Conservation (phyloP, 2,888 invertebrate genomes). For the Cerceris rybyensis region DNA sequence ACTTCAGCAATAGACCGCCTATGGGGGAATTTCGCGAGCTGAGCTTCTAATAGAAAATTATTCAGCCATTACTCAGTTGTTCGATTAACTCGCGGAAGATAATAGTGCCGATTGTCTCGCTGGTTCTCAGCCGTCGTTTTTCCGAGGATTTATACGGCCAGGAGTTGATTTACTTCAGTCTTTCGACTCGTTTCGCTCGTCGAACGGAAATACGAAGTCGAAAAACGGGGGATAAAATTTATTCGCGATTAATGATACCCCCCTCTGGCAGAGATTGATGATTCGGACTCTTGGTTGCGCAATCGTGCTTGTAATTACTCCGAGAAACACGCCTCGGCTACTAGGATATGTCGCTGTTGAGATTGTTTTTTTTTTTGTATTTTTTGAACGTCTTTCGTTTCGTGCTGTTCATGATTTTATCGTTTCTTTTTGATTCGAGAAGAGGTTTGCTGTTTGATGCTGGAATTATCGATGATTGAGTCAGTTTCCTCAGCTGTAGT, state of each 20-base stretch:
- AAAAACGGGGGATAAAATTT: slow-evolving; percentile 37
- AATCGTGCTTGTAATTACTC: slow-evolving; percentile 39
- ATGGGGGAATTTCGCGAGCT: too few relatives aligned
- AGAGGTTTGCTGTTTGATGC: too few relatives aligned
- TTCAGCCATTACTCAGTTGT: slow-evolving; percentile 59
- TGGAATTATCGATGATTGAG: too few relatives aligned
- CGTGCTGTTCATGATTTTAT: too few relatives aligned
- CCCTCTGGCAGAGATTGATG: slow-evolving; percentile 39
- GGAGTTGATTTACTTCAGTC: too few relatives aligned
- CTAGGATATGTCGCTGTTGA: background rate
- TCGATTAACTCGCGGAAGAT: slow-evolving; percentile 50
- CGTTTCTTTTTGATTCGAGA: too few relatives aligned
- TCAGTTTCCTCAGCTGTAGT: too few relatives aligned
- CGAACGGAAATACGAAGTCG: slow-evolving; percentile 2
- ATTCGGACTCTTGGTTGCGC: slow-evolving; percentile 32
- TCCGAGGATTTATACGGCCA: background rate
- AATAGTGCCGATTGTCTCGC: slow-evolving; percentile 45
- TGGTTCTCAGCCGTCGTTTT: slow-evolving; percentile 24
- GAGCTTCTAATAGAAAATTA: slow-evolving; percentile 55
- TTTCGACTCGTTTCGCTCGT: background rate
- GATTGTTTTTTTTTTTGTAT: too few relatives aligned
- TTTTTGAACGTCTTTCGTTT: too few relatives aligned
- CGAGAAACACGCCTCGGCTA: background rate
- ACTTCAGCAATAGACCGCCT: background rate
- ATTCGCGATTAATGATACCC: slow-evolving; percentile 42